phyloP scores from a whole-genome alignment of 35 echinoderm and acorn worm genomes.

The Strongylocentrotus purpuratus region DNA sequence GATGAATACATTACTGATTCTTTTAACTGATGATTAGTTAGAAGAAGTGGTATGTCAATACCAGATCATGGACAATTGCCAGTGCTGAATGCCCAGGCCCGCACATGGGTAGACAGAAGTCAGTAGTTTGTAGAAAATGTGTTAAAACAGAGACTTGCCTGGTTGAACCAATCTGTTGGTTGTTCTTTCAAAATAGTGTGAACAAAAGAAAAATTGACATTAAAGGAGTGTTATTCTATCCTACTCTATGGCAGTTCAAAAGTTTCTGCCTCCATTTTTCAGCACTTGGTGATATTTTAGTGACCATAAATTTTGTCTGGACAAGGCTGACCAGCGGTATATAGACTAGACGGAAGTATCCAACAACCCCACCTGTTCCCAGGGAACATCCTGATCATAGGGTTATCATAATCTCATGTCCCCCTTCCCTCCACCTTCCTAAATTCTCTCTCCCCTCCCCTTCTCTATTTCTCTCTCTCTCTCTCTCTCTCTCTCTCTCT shows the following conservation, averaged over 20 bases:
- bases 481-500: background rate
- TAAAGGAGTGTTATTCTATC: too few relatives aligned
- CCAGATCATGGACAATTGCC: too few relatives aligned
- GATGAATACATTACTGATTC: too few relatives aligned
- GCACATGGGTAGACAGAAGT: too few relatives aligned
- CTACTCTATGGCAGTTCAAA: background rate
- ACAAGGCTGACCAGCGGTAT: background rate
- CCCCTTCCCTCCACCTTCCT: background rate
- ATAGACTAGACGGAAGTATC: background rate
- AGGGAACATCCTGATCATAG: background rate
- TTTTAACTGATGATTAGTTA: too few relatives aligned
- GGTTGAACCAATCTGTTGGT: too few relatives aligned
- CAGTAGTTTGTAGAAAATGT: too few relatives aligned
- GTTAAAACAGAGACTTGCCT: too few relatives aligned
- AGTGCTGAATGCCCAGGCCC: too few relatives aligned
- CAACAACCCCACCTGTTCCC: background rate
- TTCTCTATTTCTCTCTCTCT: slow-evolving; percentile 1
- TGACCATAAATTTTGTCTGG: background rate
- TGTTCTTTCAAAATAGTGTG: too few relatives aligned
- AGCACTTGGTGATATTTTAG: background rate
- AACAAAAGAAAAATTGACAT: too few relatives aligned
- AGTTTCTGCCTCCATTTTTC: background rate
- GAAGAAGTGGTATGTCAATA: too few relatives aligned
- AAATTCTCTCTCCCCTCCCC: background rate
- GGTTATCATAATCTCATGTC: background rate